Base-by-base conservation (phyloP, 1,140 invertebrate genomes). In the Heterodera carotae region DNA sequence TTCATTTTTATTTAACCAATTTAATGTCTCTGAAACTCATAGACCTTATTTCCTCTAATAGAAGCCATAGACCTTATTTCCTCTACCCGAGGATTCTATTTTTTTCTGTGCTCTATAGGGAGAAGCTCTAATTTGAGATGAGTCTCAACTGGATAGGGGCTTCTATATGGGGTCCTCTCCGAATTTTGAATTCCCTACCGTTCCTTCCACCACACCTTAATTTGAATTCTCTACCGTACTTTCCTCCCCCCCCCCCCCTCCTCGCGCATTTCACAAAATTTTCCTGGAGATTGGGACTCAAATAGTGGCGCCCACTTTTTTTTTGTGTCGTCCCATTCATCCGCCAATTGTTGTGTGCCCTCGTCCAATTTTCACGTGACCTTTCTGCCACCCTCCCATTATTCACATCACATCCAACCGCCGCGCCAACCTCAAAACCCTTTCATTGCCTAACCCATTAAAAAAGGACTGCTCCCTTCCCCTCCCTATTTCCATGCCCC, bases 141-240 rank as follows among this genome's bases (percentile, higher is more conserved):
- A n/a, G n/a, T n/a, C n/a, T n/a, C n/a, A n/a, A n/a, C n/a, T n/a
- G n/a, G n/a, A n/a, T n/a, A n/a, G n/a, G n/a, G n/a, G n/a, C n/a
- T n/a, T n/a, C n/a, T n/a, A n/a, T n/a, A n/a, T n/a, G n/a, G n/a
- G n/a, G 12, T 8, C 39, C 39, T 8, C 6, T 43, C 12, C 39
- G 6, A 43, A 43, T 43, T 43, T 43, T 43, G 12, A 43, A 43
- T 43, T 12, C 39, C 39, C 39, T 43, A 43, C 39, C 39, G n/a
- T n/a, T 43, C 39, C 39, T 43, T 43, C 15, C 15, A 12, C 3
- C 39, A 7, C 1, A 10, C 39, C 15, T 43, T 12, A 10, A 43
- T 43, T 43, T 43, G 0, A 43, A 43, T 43, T 22, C 48, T 67
- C 66, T 36, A 71, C 60, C 22, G 69, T 78, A 39, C n/a, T 79